Percentiles rank a stretch among this genome's conserved stretches.
Conservation (phyloP, 92 coral and sea anemone species). For the Nematostella vectensis region DNA sequence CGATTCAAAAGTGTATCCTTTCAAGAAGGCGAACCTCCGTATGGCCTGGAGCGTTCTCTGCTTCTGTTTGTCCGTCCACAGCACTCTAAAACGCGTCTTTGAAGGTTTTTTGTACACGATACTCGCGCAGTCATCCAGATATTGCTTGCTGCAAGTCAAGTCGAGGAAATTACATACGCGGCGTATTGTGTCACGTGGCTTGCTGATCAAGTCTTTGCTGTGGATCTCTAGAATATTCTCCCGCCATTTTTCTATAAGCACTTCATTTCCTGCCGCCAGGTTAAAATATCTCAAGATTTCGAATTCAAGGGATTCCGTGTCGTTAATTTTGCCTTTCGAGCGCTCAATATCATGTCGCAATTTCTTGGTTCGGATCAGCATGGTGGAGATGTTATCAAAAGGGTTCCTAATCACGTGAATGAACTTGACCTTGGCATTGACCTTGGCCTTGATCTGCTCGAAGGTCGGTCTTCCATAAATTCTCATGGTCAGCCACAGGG, state of each 20-base stretch:
- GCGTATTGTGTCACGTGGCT: constrained; percentile 39
- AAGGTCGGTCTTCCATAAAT: constrained; percentile 16
- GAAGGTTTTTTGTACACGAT: constrained; percentile 57
- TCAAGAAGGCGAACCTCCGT: constrained; percentile 44
- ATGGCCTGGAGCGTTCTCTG: constrained; percentile 22
- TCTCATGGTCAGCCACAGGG: constrained; percentile 34
- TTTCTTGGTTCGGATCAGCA: constrained; percentile 58
- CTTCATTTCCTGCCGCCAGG: constrained; percentile 39
- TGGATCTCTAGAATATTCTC: constrained; percentile 56
- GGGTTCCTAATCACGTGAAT: constrained; percentile 90
- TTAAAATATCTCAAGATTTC: constrained; percentile 38
- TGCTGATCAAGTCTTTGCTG: constrained; percentile 45
- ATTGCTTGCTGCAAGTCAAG: constrained; percentile 49
- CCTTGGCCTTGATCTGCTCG: constrained; percentile 22
- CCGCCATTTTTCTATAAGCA: constrained; percentile 26
- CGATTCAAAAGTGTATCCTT: constrained; percentile 32
- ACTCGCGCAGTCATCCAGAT: constrained; percentile 60
- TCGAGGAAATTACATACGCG: constrained; percentile 66
- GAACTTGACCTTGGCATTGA: constrained; percentile 54
- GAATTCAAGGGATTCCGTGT: constrained; percentile 31
- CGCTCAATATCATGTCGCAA: constrained; percentile 22
- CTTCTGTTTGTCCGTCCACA: constrained; percentile 59
- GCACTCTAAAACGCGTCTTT: constrained; percentile 49
- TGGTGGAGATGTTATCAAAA: constrained; percentile 89
- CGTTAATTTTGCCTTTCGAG: constrained; percentile 28